Conservation (phyloP, 2,888 invertebrate genomes). For the Rhamnusium bicolor region DNA sequence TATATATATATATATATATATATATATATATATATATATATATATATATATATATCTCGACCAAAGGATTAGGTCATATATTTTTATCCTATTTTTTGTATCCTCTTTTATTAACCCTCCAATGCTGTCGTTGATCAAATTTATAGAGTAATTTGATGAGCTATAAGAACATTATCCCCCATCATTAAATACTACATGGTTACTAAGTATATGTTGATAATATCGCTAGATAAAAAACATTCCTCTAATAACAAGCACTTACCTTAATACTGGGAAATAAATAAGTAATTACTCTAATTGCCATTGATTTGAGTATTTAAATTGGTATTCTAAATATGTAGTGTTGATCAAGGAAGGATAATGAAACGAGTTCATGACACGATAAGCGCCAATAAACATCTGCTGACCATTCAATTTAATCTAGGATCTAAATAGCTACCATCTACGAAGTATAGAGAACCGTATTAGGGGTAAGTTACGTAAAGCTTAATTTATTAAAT, state of each 20-base stretch:
- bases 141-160: not conserved
- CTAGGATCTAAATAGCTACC: constrained; percentile 45
- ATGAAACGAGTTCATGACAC: constrained; percentile 49
- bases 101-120: too few species aligned
- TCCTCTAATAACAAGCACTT: not conserved
- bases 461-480: not conserved
- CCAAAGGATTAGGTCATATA: too few species aligned
- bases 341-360: constrained; percentile 10
- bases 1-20: too few species aligned
- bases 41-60: too few species aligned
- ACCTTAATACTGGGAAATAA: not conserved
- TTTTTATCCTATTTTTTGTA: too few species aligned
- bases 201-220: not conserved
- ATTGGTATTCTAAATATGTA: not conserved
- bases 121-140: too few species aligned
- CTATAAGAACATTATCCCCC: not conserved
- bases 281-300: not conserved
- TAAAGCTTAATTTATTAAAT: constrained; percentile 1
- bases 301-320: not conserved
- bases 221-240: not conserved
- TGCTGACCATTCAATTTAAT: constrained; percentile 57
- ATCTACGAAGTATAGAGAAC: constrained; percentile 15
- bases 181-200: too few species aligned
- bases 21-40: too few species aligned
- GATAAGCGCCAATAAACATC: constrained; percentile 53